Percentiles rank a stretch among this genome's conserved stretches.
Evolutionary conservation across 2,888 invertebrate species (phyloP).

Genomic region (Pteria penguin): DNA sequence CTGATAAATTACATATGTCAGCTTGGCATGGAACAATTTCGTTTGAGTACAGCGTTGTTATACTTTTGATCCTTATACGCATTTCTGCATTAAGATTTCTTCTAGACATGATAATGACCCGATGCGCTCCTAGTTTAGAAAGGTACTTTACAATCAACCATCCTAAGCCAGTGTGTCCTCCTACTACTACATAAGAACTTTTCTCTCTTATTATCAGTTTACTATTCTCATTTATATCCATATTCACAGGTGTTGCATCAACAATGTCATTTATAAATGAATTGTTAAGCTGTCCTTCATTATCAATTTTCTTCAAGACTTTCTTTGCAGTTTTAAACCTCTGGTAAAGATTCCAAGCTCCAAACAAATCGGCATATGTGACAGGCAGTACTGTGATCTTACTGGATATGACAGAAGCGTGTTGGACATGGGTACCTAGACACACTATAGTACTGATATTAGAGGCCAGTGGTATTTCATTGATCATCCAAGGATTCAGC

Average conservation of each 20-base stretch:
- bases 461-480: not conserved
- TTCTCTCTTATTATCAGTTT: constrained; percentile 45
- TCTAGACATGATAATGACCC: constrained; percentile 54
- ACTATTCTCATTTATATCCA: not conserved
- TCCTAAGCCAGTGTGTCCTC: constrained; percentile 67
- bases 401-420: not conserved
- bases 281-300: not conserved
- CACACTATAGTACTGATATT: not conserved
- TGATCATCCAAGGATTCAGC: not conserved
- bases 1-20: constrained; percentile 55
- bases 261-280: too few species aligned
- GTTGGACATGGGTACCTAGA: not conserved
- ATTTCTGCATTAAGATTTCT: constrained; percentile 40
- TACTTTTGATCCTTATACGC: constrained; percentile 33
- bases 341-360: not conserved
- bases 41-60: constrained; percentile 42
- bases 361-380: not conserved
- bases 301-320: not conserved
- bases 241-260: too few species aligned
- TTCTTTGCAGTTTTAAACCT: not conserved
- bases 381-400: not conserved
- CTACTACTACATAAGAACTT: constrained; percentile 60
- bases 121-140: constrained; percentile 55
- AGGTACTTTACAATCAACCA: constrained; percentile 60
- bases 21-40: constrained; percentile 45